Evolutionary conservation across 1,140 invertebrate species (phyloP), one percentile per base, ranked within the genome.

Genomic region (Druon quercuslanigerum): DNA sequence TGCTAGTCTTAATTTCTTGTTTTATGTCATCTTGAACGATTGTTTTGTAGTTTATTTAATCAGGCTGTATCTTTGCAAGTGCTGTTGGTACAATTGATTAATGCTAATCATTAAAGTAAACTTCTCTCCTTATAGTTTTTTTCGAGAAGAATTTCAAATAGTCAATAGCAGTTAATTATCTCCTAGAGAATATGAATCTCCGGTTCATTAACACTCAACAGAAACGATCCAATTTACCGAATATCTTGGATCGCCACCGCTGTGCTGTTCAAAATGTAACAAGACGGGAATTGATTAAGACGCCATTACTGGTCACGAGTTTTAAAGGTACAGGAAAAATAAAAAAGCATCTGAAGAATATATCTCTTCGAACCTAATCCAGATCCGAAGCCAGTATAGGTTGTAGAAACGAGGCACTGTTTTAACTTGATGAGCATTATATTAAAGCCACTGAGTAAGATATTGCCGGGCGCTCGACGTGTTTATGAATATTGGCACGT

Each of bases 401-500:
- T 66, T 16, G 60, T 25, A 66, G 25, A 66, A 66, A 66, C 60
- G 60, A 66, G 60, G 60, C 60, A 66, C 60, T 66, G 60, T 66
- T 66, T 13, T 33, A 66, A 66, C 60, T 66, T 33, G 60, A 66
- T 33, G 60, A 66, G 60, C 60, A 66, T 66, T 66, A 46, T 66
- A 66, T 66, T 66, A 66, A 66, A 66, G 25, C 60, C 79, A 81
- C 82, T 80, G 84, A 86, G 78, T 86, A 85, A 87, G 86, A 87
- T 87, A 87, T 86, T 82, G 83, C 84, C 84, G 82, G 81, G 76
- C 76, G 83, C 82, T 79, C 79, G 86, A 88, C 86, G 87, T 87
- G 84, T 88, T 88, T 88, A 88, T 88, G 87, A 88, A 87, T 87
- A 88, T 88, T 87, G 87, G 87, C 86, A 82, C 77, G 81, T 81